These are phyloP conservation scores for Euwallacea fornicatus DNA, from an alignment of 1,140 invertebrate species.

Conservation along the genomic window DNA sequence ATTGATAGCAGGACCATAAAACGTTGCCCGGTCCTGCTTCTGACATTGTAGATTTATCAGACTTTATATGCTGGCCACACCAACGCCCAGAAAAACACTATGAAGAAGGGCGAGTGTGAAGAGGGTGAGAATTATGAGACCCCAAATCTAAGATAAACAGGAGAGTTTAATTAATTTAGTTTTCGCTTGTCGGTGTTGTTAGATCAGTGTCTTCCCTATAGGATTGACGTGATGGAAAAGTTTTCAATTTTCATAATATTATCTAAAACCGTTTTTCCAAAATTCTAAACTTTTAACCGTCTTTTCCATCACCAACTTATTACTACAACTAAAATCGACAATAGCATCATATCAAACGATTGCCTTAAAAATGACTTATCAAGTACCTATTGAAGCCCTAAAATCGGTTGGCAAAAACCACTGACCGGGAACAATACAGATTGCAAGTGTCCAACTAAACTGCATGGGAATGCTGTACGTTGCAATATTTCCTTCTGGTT, in stretches of 20 bases:
- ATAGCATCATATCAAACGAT: too few species aligned
- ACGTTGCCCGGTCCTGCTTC: conserved; percentile 40
- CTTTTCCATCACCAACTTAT: too few species aligned
- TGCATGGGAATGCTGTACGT: conserved; percentile 43
- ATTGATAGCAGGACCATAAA: conserved; percentile 46
- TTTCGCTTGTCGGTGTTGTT: too few species aligned
- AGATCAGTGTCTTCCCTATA: too few species aligned
- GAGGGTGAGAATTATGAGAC: too few species aligned
- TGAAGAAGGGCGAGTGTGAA: not conserved
- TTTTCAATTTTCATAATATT: too few species aligned
- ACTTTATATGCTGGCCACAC: conserved; percentile 38
- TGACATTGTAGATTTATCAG: conserved; percentile 45
- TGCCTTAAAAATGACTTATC: conserved; percentile 17
- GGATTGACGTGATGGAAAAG: too few species aligned
- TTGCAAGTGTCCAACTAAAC: conserved; percentile 21
- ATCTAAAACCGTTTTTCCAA: too few species aligned
- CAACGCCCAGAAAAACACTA: conserved; percentile 42
- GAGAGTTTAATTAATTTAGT: too few species aligned
- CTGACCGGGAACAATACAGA: conserved; percentile 34
- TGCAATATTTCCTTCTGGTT: conserved; percentile 40
- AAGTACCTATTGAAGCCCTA: conserved; percentile 25
- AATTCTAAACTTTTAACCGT: too few species aligned
- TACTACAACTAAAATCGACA: too few species aligned
- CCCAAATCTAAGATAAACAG: too few species aligned
- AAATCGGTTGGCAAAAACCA: conserved; percentile 26